Base-by-base conservation (phyloP, 2,113 vertebrate genomes). In the Caracal caracal region DNA sequence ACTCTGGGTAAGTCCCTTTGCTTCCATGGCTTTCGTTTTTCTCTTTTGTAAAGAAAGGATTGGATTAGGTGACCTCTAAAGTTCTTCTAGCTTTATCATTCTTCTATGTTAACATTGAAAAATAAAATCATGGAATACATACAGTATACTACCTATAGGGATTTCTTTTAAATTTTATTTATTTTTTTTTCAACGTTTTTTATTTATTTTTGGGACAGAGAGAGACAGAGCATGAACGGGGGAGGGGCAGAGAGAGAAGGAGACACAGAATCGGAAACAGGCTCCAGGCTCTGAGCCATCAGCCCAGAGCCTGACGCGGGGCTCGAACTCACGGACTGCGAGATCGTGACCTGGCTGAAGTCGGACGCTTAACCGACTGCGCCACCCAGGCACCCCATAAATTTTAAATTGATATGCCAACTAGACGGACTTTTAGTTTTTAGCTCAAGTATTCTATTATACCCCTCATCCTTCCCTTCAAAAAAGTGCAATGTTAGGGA, bases 401-500 rank as follows among this genome's bases (percentile, higher is more conserved):
- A 43, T 28, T 70, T 90, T 90, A 81, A 59, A 0, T 0, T 81
- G 28, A 59, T 94, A 79, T 76, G 70, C 9, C 59, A 87, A 71
- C 37, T 75, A 96, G 89, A 88, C 26, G 93, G 59, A 65, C 10
- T 90, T 47, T 89, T 66, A 61, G 53, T 30, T 76, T 93, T 78
- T 83, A 81, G 79, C 24, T 82, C 65, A 96, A 71, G 96, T 87
- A 91, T 35, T 49, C 43, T 76, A 40, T 87, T 97, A 49, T 33
- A 97, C 70, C 51, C 63, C 11, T 97, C 68, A 65, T 51, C 2
- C 63, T 95, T 89, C 85, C 49, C 82, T 97, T 93, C 35, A 88
- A 78, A 97, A 96, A 96, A 83, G 8, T 89, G 8, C 40, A 33
- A 47, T 89, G 0, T 0, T 53, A 30, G 28, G 40, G 80, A 98